These are phyloP conservation scores for Ctenicera cuprea DNA, from an alignment of 2,888 invertebrate genomes.

Conservation along the genomic window DNA sequence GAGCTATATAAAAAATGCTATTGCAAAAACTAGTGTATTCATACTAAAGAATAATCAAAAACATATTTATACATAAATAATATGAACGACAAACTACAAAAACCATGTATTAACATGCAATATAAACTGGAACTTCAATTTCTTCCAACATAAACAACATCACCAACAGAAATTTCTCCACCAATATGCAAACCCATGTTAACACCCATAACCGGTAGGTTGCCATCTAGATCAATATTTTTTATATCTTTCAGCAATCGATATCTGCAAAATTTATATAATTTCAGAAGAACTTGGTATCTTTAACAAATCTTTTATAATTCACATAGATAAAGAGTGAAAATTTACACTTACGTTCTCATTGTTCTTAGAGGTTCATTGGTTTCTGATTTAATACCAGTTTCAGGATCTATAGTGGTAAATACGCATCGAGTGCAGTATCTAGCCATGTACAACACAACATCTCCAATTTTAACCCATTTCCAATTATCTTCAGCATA, in stretches of 20 bases:
- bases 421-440: constrained; percentile 75
- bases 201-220: constrained; percentile 73
- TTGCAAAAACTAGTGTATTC: too few relatives aligned
- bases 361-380: constrained; percentile 76
- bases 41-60: too few relatives aligned
- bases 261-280: constrained; percentile 70
- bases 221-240: constrained; percentile 57
- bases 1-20: too few relatives aligned
- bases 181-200: constrained; percentile 72
- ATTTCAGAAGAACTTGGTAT: too few relatives aligned
- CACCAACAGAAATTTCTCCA: constrained; percentile 73
- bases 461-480: constrained; percentile 76
- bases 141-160: constrained; percentile 72
- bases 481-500: constrained; percentile 76
- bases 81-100: too few relatives aligned
- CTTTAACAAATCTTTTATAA: too few relatives aligned
- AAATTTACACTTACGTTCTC: constrained; percentile 70
- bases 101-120: too few relatives aligned
- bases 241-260: constrained; percentile 66
- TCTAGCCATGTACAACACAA: constrained; percentile 74
- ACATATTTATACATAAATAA: too few relatives aligned
- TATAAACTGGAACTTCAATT: too few relatives aligned
- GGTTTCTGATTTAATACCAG: constrained; percentile 69
- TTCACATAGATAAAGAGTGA: background rate
- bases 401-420: constrained; percentile 73